Conservation (phyloP, 2,113 vertebrate species). For the Oenanthe melanoleuca region DNA sequence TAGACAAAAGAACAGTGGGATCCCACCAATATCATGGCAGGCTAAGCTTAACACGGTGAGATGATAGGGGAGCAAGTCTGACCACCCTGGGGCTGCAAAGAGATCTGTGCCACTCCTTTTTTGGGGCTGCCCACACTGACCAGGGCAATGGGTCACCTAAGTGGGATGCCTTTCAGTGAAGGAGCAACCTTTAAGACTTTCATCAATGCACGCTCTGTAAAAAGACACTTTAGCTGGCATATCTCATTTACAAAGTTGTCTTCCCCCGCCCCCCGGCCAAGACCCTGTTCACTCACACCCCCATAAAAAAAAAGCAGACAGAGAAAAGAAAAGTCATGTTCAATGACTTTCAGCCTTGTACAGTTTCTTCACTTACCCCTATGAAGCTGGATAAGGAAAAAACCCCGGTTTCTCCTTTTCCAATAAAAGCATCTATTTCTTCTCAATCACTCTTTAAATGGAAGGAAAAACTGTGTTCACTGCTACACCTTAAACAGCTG, state of each 20-base stretch:
- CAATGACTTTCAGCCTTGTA: background rate
- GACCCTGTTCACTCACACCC: background rate
- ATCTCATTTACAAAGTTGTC: background rate
- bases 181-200: background rate
- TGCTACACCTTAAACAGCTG: background rate
- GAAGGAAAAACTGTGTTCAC: background rate
- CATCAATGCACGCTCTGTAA: background rate
- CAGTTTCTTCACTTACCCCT: background rate
- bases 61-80: background rate
- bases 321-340: background rate
- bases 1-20: background rate
- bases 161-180: background rate
- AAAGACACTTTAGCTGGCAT: background rate
- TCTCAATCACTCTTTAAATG: constrained; percentile 26
- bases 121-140: background rate
- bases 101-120: background rate
- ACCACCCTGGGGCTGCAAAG: background rate
- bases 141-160: background rate
- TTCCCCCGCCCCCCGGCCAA: accelerated
- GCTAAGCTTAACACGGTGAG: background rate
- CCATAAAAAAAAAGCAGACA: background rate
- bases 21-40: background rate
- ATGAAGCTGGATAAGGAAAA: background rate
- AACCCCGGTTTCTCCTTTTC: background rate
- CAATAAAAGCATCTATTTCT: background rate